These are phyloP conservation scores for Epizoanthus scotinus DNA, from an alignment of 92 coral and sea anemone genomes.

Conservation along the genomic window DNA sequence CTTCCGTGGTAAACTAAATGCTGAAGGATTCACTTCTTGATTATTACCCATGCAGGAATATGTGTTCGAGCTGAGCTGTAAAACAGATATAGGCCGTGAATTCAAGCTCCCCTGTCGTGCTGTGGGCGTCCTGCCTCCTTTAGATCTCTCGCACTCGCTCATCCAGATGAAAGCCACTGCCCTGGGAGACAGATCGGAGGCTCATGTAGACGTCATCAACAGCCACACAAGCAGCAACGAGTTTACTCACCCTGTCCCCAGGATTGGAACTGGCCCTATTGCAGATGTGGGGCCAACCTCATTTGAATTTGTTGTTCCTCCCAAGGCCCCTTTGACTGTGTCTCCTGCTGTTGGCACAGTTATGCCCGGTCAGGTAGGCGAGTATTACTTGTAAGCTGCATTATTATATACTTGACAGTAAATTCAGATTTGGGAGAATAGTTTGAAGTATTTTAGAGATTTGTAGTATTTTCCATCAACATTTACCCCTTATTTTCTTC, in stretches of 20 bases:
- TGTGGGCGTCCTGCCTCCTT: constrained; percentile 88
- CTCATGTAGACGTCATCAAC: constrained; percentile 85
- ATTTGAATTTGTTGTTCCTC: constrained; percentile 92
- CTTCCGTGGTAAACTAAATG: neutral
- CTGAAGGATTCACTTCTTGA: neutral
- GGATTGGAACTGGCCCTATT: constrained; percentile 95
- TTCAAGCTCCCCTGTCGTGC: constrained; percentile 92
- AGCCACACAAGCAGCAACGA: constrained; percentile 95
- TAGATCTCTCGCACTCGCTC: constrained; percentile 90
- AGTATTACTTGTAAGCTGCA: too few species aligned
- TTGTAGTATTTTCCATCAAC: too few species aligned
- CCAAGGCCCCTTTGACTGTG: constrained; percentile 81
- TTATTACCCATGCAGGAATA: constrained; percentile 67
- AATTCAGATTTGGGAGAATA: too few species aligned
- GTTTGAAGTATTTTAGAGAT: too few species aligned
- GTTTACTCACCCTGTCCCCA: constrained; percentile 96
- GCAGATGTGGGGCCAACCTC: constrained; percentile 97
- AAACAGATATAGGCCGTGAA: constrained; percentile 96
- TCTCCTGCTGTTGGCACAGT: constrained; percentile 96
- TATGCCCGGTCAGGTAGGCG: constrained; percentile 86
- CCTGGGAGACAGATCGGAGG: constrained; percentile 78
- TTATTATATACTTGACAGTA: too few species aligned
- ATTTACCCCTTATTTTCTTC: too few species aligned
- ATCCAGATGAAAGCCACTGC: constrained; percentile 95
- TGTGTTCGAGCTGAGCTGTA: constrained; percentile 85